Evolutionary conservation across 2,797 vertebrate genomes (phyloP), one percentile per base, ranked within the genome.

Genomic region (Orientallactaga sibirica): DNA sequence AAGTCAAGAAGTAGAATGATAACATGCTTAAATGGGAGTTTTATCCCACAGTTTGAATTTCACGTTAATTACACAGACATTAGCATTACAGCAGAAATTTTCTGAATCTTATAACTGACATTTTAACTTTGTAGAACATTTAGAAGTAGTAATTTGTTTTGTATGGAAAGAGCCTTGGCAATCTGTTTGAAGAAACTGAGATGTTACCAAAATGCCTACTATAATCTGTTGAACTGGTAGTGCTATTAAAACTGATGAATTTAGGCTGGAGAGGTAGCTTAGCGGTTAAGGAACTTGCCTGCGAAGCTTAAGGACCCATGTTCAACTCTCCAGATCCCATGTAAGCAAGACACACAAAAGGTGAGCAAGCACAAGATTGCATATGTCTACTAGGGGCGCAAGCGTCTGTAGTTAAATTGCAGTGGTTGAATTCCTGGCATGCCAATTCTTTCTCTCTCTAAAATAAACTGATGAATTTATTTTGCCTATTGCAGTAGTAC

Each of bases 41-140:
- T 90, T 67, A 86, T 81, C 90, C 18, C 82, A 15, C 92, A 76
- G 91, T 84, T 92, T 70, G 33, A 90, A 24, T 9, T 66, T 11
- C 76, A 83, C 9, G 68, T 3, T 62, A 70, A 74, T 91, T 66
- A 81, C 3, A 61, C 22, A 93, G 58, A 78, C 5, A 18, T 68
- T 84, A 66, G 29, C 33, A 29, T 88, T 85, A 55, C 15, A 84
- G 25, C 74, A 81, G 86, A 88, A 81, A 67, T 64, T 94, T 91
- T 86, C 16, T 87, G 11, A 3, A 7, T 88, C 5, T 92, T 66
- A 20, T 64, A 88, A 78, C 91, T 93, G 24, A 11, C 29, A n/a
- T 76, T 95, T 93, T 93, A 90, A 82, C 58, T 95, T 95, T 92
- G 29, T 76, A 66, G 62, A 79, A 82, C 79, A 20, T 79, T 37